A percentile compares a stretch with the other conserved stretches of the same genome.
Conservation (phyloP, 2,888 invertebrate species). For the Drosophila neutralis region DNA sequence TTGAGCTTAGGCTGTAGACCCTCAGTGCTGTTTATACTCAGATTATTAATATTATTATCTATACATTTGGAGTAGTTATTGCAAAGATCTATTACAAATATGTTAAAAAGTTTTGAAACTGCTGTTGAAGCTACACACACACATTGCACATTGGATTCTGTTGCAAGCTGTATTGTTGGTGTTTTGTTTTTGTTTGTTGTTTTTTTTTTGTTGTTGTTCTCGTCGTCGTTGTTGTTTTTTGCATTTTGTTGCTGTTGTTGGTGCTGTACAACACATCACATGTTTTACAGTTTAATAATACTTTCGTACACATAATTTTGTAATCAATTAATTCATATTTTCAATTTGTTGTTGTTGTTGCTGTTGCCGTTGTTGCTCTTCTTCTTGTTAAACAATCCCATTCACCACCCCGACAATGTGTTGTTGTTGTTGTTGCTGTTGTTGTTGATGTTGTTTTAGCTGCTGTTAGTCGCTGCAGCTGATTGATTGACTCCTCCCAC, state of each 20-base stretch:
- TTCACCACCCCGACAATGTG: slow-evolving; percentile 35
- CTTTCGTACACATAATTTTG: slow-evolving; percentile 78
- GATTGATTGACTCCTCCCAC: slow-evolving; percentile 40
- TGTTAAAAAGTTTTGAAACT: slow-evolving; percentile 35
- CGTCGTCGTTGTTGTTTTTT: slow-evolving; percentile 36
- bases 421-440: slow-evolving; percentile 19
- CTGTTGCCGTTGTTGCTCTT: slow-evolving; percentile 37
- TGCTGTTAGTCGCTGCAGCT: slow-evolving; percentile 21
- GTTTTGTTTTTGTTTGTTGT: slow-evolving; percentile 25
- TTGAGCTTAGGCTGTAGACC: slow-evolving; percentile 41
- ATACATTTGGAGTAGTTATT: slow-evolving; percentile 42
- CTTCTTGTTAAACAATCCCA: slow-evolving; percentile 31
- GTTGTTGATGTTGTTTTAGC: slow-evolving; percentile 24
- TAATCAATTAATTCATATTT: slow-evolving; percentile 61
- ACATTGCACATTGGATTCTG: slow-evolving; percentile 47
- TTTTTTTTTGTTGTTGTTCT: slow-evolving; percentile 13
- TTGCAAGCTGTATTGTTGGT: not conserved
- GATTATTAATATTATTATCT: slow-evolving; percentile 31
- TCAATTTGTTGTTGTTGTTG: slow-evolving; percentile 43
- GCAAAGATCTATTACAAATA: slow-evolving; percentile 43
- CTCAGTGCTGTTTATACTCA: slow-evolving; percentile 51
- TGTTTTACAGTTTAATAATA: slow-evolving; percentile 82
- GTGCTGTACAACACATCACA: slow-evolving; percentile 69
- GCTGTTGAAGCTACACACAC: slow-evolving; percentile 35
- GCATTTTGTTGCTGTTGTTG: slow-evolving; percentile 9